phyloP scores from a whole-genome alignment of 1,140 invertebrate species.

The Tetragonula clypearis region DNA sequence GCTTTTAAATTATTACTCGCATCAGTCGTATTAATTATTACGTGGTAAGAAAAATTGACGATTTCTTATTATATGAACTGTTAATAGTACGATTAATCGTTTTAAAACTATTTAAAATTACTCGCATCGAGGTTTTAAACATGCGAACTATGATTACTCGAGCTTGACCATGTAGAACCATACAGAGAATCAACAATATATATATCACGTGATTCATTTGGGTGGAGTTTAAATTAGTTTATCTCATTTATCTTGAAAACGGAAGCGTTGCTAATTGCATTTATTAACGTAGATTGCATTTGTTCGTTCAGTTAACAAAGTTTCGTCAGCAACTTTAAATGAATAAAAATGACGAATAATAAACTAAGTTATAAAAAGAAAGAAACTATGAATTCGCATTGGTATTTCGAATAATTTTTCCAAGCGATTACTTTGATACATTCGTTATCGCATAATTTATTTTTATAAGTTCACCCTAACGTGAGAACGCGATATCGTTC shows the following conservation, averaged over 20 bases:
- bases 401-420: background rate
- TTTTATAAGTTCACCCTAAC: background rate
- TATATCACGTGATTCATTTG: background rate
- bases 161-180: background rate
- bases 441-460: background rate
- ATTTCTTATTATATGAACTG: background rate
- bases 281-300: background rate
- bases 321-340: background rate
- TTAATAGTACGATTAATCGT: background rate
- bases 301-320: background rate
- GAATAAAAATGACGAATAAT: background rate
- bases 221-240: background rate
- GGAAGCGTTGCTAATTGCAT: background rate
- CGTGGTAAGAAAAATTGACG: too few species aligned
- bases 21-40: too few species aligned
- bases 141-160: background rate
- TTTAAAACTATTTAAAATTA: background rate
- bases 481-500: background rate
- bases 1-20: too few species aligned
- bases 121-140: background rate
- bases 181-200: background rate
- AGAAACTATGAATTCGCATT: too few species aligned
- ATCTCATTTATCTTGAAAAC: background rate
- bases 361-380: background rate
- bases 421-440: background rate